Evolutionary conservation across 2,113 vertebrate species (phyloP).

Genomic region (Rhineura floridana): DNA sequence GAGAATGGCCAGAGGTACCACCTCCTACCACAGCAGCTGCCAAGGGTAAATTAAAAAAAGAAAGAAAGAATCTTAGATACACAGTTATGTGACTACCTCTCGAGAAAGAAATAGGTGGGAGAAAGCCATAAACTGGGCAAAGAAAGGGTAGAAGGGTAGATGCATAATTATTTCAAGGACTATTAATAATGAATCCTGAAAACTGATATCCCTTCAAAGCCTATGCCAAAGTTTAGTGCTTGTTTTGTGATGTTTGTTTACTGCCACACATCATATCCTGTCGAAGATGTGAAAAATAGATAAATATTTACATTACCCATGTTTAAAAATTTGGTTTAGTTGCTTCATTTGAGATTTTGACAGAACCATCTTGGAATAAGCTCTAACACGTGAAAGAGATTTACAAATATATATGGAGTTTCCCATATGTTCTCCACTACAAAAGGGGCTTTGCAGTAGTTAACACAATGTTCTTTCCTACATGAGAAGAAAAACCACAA

Average conservation of each 20-base stretch:
- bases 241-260: not conserved
- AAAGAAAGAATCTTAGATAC: not conserved
- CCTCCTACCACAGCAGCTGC: too few relatives aligned
- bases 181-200: too few relatives aligned
- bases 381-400: slow-evolving; percentile 27
- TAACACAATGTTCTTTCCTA: slow-evolving; percentile 31
- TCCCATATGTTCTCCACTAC: slow-evolving; percentile 13
- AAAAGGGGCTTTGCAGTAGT: slow-evolving; percentile 45
- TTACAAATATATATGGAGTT: slow-evolving; percentile 53
- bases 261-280: not conserved
- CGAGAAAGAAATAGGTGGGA: not conserved
- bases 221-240: not conserved
- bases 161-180: not conserved
- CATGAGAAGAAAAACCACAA: not conserved
- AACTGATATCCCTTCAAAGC: too few relatives aligned
- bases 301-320: slow-evolving; percentile 11
- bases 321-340: not conserved
- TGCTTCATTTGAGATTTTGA: slow-evolving; percentile 26
- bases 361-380: too few relatives aligned
- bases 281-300: not conserved
- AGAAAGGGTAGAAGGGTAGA: not conserved
- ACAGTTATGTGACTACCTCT: not conserved
- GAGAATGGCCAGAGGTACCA: too few relatives aligned
- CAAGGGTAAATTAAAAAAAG: too few relatives aligned
- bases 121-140: not conserved